Evolutionary conservation across 2,888 invertebrate genomes (phyloP), one percentile per base, ranked within the genome.

Genomic region (Netelia inedita): DNA sequence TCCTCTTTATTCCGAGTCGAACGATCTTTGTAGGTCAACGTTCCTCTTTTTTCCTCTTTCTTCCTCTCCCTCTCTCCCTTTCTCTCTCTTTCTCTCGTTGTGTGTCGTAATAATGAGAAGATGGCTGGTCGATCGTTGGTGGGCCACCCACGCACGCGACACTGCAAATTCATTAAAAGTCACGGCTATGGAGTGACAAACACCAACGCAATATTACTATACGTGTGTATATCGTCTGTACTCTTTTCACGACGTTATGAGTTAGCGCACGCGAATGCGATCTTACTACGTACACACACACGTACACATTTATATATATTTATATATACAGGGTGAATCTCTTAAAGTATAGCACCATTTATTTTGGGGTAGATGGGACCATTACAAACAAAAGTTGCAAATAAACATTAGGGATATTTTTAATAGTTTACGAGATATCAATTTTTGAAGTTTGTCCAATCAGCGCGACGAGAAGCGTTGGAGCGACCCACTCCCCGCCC

Each of bases 131-230:
- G 79, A 63, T 83, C 79, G 74, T 72, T 79, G 66, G 69, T 68
- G 43, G 76, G 72, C 72, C 81, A 68, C 80, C 84, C 78, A 81
- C 84, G 72, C 84, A 65, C 69, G 66, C 72, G 80, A 76, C 50
- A 81, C 81, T 84, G 84, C 61, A 81, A 84, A 84, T 84, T 84
- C 80, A 84, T 84, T 76, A 81, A 78, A 79, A 76, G 78, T 78
- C 61, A 72, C 23, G 66, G 50, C 66, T 55, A 65, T 57, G 50
- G 9, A 59, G 66, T 68, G 35, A 71, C 69, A 69, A 50, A 61
- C 61, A 61, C 21, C 23, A 46, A 14, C 28, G 68, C 61, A 63
- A 28, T 53, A 43, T 9, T 14, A 14, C 21, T 14, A 14, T 28
- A 28, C 21, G 28, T 55, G 19, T 14, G 11, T 11, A 50, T 2